Conservation (phyloP, 2,797 vertebrate species). For the Poliocrania exsul region DNA sequence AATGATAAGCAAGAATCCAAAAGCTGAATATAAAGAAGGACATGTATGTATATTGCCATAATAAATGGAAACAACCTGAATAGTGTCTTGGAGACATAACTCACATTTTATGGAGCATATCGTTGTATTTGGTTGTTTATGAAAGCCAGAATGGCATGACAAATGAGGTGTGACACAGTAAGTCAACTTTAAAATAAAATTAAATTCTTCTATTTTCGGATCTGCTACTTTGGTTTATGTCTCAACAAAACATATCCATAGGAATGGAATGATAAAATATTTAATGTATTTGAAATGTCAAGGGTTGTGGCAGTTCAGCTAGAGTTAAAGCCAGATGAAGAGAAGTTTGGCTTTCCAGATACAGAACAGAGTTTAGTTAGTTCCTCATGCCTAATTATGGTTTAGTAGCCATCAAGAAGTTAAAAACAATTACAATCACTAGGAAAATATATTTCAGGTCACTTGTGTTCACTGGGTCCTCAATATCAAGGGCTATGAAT, state of each 20-base stretch:
- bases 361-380: neutral
- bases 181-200: slow-evolving; percentile 56
- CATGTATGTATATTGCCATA: neutral
- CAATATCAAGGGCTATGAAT: neutral
- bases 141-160: neutral
- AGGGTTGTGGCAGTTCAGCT: slow-evolving; percentile 24
- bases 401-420: neutral
- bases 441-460: neutral
- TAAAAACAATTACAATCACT: neutral
- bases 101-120: neutral
- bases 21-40: neutral
- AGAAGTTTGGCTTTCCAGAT: neutral
- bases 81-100: neutral
- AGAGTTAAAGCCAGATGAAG: neutral
- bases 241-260: slow-evolving; percentile 19
- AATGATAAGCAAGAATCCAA: neutral
- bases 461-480: neutral
- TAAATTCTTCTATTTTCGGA: slow-evolving; percentile 43
- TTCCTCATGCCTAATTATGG: neutral
- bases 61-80: neutral
- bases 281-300: slow-evolving; percentile 58
- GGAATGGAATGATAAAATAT: slow-evolving; percentile 47
- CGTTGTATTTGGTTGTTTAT: slow-evolving; percentile 24
- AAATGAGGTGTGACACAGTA: slow-evolving; percentile 51
- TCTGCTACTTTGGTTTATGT: slow-evolving; percentile 37